Evolutionary conservation across 2,797 vertebrate genomes (phyloP), one percentile per base, ranked within the genome.

Genomic region (Orientallactaga sibirica): DNA sequence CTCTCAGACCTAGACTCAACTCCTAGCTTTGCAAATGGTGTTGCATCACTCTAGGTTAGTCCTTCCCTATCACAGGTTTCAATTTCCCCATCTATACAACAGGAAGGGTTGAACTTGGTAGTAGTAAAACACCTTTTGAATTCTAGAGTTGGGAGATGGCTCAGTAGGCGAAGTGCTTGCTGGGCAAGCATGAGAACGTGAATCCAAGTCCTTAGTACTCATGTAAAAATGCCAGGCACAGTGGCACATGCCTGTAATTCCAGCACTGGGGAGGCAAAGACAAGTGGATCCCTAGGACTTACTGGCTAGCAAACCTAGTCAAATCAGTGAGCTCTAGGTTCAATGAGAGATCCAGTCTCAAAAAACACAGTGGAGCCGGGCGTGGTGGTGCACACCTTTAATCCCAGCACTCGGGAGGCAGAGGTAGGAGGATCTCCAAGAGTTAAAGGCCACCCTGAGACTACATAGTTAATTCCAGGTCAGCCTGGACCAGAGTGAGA

Each of bases 1-100:
- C 16, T 92, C 25, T 19, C 85, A 92, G 68, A 93, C 71, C 78
- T 80, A 77, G 7, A 89, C 61, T 87, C 62, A 91, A 90, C 64
- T 64, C 33, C 25, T 70, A 81, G 33, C 52, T 71, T 93, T 90
- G 48, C 82, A 77, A 76, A 27, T 73, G 55, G 37, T 11, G 41
- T 18, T 86, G 11, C 29, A 78, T 78, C 52, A 80, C 66, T 92
- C 73, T 91, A 93, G 24, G 22, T 77, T 67, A 67, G 48, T 80
- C 58, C 43, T 19, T 87, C 73, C 62, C 19, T 64, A 74, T 62
- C 14, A 22, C 64, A 48, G 20, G 48, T 82, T 87, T 88, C 81
- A 78, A 19, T 91, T 92, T 87, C 33, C 27, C 41, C 77, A 91
- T 37, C 48, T 92, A 29, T 43, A 88, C 22, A 61, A 94, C 79